phyloP scores from a whole-genome alignment of 2,797 vertebrate species.

The Danio jaintianensis region DNA sequence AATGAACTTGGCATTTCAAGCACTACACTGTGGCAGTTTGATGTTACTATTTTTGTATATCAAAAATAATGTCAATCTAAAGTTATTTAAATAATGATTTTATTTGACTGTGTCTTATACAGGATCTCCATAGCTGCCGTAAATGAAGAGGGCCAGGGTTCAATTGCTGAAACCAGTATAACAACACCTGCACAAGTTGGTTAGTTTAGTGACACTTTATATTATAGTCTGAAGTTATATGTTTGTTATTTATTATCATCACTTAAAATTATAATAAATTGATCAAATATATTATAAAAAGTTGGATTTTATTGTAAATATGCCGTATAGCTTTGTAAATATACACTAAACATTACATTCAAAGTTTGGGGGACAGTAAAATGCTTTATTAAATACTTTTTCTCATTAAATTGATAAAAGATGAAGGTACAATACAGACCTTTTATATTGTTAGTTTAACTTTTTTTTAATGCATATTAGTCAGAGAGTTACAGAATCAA shows the following conservation, averaged over 20 bases:
- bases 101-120: not conserved
- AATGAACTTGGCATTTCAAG: not conserved
- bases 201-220: constrained; percentile 53
- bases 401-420: not conserved
- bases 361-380: not conserved
- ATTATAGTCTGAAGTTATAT: too few relatives aligned
- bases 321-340: too few relatives aligned
- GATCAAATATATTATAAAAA: too few relatives aligned
- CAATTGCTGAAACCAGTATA: constrained; percentile 70
- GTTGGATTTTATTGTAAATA: too few relatives aligned
- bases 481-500: too few relatives aligned
- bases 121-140: constrained; percentile 80
- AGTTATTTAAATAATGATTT: not conserved
- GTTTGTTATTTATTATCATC: too few relatives aligned
- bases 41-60: not conserved
- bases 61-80: too few relatives aligned
- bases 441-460: not conserved
- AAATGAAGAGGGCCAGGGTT: constrained; percentile 76
- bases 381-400: not conserved
- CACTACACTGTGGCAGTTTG: not conserved
- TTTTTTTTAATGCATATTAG: too few relatives aligned
- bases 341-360: not conserved
- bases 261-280: too few relatives aligned
- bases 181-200: constrained; percentile 71
- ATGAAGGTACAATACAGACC: not conserved